phyloP scores from a whole-genome alignment of 1,140 invertebrate species.

The Drosophila kepulauana region DNA sequence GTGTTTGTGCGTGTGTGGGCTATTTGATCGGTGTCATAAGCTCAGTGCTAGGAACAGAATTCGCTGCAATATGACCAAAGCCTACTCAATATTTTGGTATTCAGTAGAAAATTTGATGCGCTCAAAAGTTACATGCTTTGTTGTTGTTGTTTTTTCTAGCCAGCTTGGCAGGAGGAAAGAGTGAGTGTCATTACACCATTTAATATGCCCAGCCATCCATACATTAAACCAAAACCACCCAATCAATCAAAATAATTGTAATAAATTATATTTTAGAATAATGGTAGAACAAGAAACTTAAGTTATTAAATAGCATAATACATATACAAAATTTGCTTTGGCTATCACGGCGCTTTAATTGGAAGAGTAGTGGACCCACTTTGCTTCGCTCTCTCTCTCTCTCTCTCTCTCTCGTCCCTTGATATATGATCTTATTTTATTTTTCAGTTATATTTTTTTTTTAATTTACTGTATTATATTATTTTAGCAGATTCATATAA shows the following conservation, averaged over 20 bases:
- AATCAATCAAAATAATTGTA: not conserved
- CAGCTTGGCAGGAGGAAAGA: slow-evolving; percentile 2
- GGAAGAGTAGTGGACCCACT: not conserved
- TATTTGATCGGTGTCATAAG: not conserved
- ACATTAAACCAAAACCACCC: not conserved
- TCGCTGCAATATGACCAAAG: too few relatives aligned
- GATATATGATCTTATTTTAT: slow-evolving; percentile 11
- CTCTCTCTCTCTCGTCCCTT: not conserved
- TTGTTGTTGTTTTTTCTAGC: not conserved
- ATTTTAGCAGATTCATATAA: slow-evolving; percentile 10
- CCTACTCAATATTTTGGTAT: not conserved
- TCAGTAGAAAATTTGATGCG: not conserved
- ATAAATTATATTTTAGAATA: not conserved
- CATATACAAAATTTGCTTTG: not conserved
- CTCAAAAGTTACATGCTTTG: not conserved
- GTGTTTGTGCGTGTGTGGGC: too few relatives aligned
- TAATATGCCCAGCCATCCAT: slow-evolving; percentile 15
- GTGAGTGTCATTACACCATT: slow-evolving; percentile 7
- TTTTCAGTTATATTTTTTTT: slow-evolving; percentile 1
- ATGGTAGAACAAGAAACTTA: not conserved
- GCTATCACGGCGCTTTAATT: slow-evolving; percentile 7
- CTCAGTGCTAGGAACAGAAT: not conserved
- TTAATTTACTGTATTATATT: not conserved
- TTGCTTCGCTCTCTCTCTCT: too few relatives aligned
- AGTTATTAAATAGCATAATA: too few relatives aligned